phyloP scores from a whole-genome alignment of 92 coral and sea anemone genomes.

The Phenganax marumi region DNA sequence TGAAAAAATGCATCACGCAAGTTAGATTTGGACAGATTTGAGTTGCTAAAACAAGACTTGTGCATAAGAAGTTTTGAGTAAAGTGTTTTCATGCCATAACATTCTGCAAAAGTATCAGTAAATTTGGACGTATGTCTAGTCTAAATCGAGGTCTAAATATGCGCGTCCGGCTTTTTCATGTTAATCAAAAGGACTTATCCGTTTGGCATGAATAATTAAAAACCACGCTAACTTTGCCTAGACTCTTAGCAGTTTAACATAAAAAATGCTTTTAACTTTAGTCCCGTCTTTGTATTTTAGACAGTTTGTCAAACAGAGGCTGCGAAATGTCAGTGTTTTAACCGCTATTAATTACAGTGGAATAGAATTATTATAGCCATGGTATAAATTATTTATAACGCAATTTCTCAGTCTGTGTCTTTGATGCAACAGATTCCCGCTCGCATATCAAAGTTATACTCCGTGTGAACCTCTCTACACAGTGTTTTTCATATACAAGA shows the following conservation, averaged over 20 bases:
- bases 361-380: conserved; percentile 19
- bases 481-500: background rate
- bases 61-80: background rate
- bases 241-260: background rate
- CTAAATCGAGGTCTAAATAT: no score
- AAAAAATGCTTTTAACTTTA: background rate
- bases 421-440: conserved; percentile 24
- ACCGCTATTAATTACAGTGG: conserved; percentile 25
- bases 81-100: background rate
- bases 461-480: background rate
- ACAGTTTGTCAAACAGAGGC: background rate
- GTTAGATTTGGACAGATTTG: no score
- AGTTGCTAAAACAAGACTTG: no score
- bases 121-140: background rate
- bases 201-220: conserved; percentile 30
- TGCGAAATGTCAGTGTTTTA: background rate
- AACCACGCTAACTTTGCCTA: conserved; percentile 11
- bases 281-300: background rate
- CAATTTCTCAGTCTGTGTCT: conserved; percentile 20
- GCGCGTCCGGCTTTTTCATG: conserved; percentile 49
- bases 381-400: conserved; percentile 26
- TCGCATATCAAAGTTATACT: background rate
- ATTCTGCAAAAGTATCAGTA: background rate
- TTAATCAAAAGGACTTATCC: conserved; percentile 25
- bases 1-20: no score